Percentiles rank a stretch among this genome's conserved stretches.
These are phyloP conservation scores for Drosophila nigromelanica DNA, from an alignment of 1,140 invertebrate genomes.

Conservation along the genomic window DNA sequence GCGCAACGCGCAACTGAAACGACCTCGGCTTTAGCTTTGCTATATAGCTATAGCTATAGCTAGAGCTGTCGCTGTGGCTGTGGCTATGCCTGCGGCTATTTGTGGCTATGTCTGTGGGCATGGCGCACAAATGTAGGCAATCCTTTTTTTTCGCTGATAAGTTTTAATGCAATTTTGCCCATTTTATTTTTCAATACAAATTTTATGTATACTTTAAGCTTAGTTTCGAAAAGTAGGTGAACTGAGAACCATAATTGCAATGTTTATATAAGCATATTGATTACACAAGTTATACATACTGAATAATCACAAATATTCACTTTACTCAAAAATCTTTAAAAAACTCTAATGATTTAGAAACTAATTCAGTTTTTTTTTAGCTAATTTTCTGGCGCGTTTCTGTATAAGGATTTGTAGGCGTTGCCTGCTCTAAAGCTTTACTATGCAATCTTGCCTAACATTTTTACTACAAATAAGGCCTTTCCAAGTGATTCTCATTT, in stretches of 20 bases:
- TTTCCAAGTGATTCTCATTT: neutral
- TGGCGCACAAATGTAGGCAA: conserved; percentile 73
- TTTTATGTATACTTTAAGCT: neutral
- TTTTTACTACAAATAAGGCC: neutral
- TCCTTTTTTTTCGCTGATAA: neutral
- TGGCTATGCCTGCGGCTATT: conserved; percentile 39
- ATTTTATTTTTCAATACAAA: neutral
- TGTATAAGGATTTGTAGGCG: neutral
- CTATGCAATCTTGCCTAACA: neutral
- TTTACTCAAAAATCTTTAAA: neutral
- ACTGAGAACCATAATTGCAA: neutral
- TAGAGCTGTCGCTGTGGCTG: conserved; percentile 10
- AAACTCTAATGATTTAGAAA: neutral
- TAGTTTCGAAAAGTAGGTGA: neutral
- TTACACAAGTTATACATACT: conserved; percentile 31
- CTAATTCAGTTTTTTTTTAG: neutral
- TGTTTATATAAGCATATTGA: conserved; percentile 48
- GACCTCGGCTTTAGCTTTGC: conserved; percentile 33
- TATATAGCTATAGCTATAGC: conserved; percentile 26
- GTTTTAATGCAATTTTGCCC: conserved; percentile 29
- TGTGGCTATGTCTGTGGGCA: conserved; percentile 35
- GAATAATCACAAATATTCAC: neutral
- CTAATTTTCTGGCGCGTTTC: neutral
- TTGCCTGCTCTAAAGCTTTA: neutral
- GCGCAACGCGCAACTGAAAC: conserved; percentile 65